Conservation (phyloP, 2,888 invertebrate genomes). For the Crepidodera aurea region DNA sequence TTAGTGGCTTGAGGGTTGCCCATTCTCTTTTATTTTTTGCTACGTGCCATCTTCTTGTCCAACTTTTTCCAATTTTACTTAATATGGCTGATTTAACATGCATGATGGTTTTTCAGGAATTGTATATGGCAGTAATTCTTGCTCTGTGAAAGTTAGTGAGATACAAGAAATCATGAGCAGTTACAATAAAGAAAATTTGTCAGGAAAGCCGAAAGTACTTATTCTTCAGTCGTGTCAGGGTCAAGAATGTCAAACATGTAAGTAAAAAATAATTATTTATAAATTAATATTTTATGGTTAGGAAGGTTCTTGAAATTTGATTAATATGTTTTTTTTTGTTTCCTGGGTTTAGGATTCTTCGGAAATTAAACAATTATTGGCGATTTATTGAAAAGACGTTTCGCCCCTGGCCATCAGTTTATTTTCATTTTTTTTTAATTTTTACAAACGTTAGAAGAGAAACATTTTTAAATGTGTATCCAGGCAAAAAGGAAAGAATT, state of each 20-base stretch:
- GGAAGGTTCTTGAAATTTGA: too few relatives aligned
- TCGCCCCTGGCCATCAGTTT: background rate
- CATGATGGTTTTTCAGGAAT: slow-evolving; percentile 59
- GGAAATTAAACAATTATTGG: background rate
- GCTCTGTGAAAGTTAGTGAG: slow-evolving; percentile 60
- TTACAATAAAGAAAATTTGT: slow-evolving; percentile 51
- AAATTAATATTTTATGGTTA: background rate
- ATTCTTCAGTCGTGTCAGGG: slow-evolving; percentile 70
- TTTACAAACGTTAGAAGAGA: too few relatives aligned
- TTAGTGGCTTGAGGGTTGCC: too few relatives aligned
- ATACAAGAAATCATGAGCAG: slow-evolving; percentile 61
- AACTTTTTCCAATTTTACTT: too few relatives aligned
- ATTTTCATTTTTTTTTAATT: too few relatives aligned
- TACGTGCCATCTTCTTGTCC: too few relatives aligned
- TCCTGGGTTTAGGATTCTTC: too few relatives aligned
- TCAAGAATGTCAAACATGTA: slow-evolving; percentile 51
- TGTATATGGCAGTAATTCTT: slow-evolving; percentile 64
- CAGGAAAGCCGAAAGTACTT: slow-evolving; percentile 65
- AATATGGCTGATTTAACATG: too few relatives aligned
- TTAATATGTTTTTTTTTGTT: too few relatives aligned
- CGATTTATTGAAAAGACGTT: background rate
- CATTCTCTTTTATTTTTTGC: too few relatives aligned
- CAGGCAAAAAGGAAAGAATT: too few relatives aligned
- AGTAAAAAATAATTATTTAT: slow-evolving; percentile 7
- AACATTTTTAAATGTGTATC: too few relatives aligned